Conservation (phyloP, 2,797 vertebrate species). For the Nyctibius grandis region DNA sequence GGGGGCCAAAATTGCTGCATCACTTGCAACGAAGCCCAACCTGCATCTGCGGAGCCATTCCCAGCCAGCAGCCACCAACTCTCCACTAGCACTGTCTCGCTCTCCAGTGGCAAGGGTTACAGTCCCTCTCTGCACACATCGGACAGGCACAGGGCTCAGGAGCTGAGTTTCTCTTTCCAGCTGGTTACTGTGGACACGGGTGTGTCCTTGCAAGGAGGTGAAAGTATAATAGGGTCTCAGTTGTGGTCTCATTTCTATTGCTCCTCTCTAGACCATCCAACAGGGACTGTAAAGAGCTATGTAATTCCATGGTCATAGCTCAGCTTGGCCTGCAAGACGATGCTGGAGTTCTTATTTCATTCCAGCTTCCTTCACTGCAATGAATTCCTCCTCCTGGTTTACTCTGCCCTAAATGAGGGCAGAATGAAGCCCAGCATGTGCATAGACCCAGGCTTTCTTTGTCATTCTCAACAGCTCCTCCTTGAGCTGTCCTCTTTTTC, state of each 20-base stretch:
- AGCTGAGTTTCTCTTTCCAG: not conserved
- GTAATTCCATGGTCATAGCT: not conserved
- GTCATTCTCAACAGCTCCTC: not conserved
- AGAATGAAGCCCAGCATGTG: not conserved
- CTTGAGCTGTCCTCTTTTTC: not conserved
- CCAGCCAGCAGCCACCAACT: not conserved
- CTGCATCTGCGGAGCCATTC: not conserved
- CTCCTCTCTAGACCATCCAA: not conserved
- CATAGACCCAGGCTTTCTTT: not conserved
- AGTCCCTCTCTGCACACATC: not conserved
- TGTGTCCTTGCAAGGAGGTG: not conserved
- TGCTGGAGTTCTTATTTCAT: not conserved
- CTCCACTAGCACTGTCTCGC: not conserved
- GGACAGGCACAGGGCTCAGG: not conserved
- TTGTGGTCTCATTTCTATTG: not conserved
- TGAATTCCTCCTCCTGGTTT: not conserved
- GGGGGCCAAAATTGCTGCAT: not conserved
- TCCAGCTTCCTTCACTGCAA: not conserved
- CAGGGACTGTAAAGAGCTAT: not conserved
- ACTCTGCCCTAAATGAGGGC: not conserved
- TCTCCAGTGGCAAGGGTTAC: not conserved
- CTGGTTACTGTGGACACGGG: not conserved
- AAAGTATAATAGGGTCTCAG: not conserved
- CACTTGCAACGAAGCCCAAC: not conserved
- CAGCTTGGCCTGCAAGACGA: not conserved